Conservation (phyloP, 2,113 vertebrate species). For the Notiomystis cincta region DNA sequence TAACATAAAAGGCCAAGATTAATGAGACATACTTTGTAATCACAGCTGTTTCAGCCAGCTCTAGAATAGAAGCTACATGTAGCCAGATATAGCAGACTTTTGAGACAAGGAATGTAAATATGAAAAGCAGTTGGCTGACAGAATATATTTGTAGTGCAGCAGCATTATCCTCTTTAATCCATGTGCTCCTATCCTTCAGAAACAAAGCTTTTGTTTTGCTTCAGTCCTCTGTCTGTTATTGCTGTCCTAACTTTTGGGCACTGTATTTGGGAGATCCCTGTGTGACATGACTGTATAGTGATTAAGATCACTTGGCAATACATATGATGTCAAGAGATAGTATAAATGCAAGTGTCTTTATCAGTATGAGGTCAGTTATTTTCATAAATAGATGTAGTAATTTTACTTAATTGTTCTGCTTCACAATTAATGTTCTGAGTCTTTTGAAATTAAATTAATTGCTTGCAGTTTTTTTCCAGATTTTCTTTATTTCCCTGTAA, state of each 20-base stretch:
- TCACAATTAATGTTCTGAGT: neutral
- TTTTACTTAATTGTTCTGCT: neutral
- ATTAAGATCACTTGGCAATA: neutral
- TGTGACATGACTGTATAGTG: neutral
- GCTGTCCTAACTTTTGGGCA: neutral
- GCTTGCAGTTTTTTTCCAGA: neutral
- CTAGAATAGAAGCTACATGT: neutral
- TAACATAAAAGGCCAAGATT: neutral
- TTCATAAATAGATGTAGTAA: neutral
- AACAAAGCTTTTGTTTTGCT: neutral
- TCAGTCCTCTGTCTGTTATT: neutral
- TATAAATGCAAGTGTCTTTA: neutral
- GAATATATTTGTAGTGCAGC: neutral
- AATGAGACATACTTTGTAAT: neutral
- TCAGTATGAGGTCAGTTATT: neutral
- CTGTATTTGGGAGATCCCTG: neutral
- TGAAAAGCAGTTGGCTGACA: neutral
- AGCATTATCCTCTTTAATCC: neutral
- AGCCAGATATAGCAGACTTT: neutral
- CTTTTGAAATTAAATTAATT: neutral
- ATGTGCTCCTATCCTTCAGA: neutral
- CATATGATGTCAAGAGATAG: neutral
- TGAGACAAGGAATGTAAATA: neutral
- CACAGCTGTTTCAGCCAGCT: neutral
- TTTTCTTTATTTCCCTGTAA: neutral